phyloP scores from a whole-genome alignment of 37 sponge, comb jelly and placozoan genomes.

The Dysidea cf. avara region DNA sequence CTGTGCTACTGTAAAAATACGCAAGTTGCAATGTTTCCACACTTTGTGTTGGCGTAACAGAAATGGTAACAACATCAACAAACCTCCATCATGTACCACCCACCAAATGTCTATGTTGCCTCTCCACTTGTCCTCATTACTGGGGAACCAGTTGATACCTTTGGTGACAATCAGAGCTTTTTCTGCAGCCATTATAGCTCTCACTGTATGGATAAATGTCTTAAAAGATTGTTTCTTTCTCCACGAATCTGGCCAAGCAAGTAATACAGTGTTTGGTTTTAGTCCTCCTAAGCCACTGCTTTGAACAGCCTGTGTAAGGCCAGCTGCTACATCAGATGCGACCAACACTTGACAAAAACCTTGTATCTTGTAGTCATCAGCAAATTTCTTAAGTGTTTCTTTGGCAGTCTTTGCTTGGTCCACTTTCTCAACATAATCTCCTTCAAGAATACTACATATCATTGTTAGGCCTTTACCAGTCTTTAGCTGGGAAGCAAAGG shows the following conservation, averaged over 20 bases:
- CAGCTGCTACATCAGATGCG: slow-evolving; percentile 37
- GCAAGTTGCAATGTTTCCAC: slow-evolving; percentile 86
- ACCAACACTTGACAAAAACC: slow-evolving; percentile 83
- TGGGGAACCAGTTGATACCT: slow-evolving; percentile 88
- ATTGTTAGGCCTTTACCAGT: slow-evolving; percentile 87
- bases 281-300: slow-evolving; percentile 91
- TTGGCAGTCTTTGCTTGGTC: slow-evolving; percentile 71
- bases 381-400: slow-evolving; percentile 69
- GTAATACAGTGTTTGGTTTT: slow-evolving; percentile 86
- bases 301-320: slow-evolving; percentile 73
- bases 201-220: slow-evolving; percentile 68
- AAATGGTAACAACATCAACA: slow-evolving; percentile 95
- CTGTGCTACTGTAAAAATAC: slow-evolving; percentile 98
- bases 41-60: too few relatives aligned
- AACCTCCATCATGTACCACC: slow-evolving; percentile 96
- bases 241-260: slow-evolving; percentile 96
- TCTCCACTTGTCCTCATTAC: slow-evolving; percentile 69
- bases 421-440: slow-evolving; percentile 45
- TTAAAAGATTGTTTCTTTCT: slow-evolving; percentile 72
- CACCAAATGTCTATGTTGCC: slow-evolving; percentile 98
- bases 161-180: slow-evolving; percentile 84
- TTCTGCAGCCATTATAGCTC: slow-evolving; percentile 57
- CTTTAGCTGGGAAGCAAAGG: slow-evolving; percentile 92
- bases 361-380: slow-evolving; percentile 72
- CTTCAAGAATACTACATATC: slow-evolving; percentile 67